Evolutionary conservation across 2,113 vertebrate species (phyloP), one percentile per base, ranked within the genome.

Genomic region (Himantopus leucocephalus): DNA sequence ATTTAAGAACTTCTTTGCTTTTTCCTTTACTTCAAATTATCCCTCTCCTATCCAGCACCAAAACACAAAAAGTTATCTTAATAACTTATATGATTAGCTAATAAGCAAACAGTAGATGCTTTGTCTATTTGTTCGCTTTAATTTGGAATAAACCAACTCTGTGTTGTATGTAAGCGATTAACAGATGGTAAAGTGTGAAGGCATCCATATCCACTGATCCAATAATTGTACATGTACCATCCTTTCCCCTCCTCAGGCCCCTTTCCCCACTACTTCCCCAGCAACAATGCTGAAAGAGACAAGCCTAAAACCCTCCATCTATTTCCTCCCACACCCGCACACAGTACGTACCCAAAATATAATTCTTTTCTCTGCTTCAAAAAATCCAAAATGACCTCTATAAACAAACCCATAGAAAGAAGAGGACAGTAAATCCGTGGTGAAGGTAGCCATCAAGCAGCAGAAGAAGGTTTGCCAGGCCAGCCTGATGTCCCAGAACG

Each of bases 401-500:
- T 92, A 97, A 70, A 96, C 32, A 87, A 96, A 96, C 12, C 64
- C 93, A 43, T 2, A 41, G 34, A 97, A 68, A 27, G 95, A 97
- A 59, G 96, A 98, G 5, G 92, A 97, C 67, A 97, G 64, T 52
- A 97, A 62, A 91, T 95, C 84, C 0, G 34, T 91, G 34, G 94
- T 97, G 85, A 96, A 96, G 53, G 92, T 85, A 56, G 94, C 92
- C 73, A 88, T 92, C 85, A 97, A 81, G 76, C 96, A 98, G 87
- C 92, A 98, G 73, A 77, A 97, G 60, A 94, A 97, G 34, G 90
- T 97, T 88, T 97, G 93, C 92, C 95, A 97, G 76, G 88, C 95
- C 72, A 97, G 48, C 34, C 64, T 96, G 45, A 95, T 93, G 74
- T 97, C 87, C 95, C 96, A 96, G 34, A 96, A 97, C 0, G 83